These are phyloP conservation scores for Limanda limanda DNA, from an alignment of 2,113 vertebrate genomes.

Conservation along the genomic window DNA sequence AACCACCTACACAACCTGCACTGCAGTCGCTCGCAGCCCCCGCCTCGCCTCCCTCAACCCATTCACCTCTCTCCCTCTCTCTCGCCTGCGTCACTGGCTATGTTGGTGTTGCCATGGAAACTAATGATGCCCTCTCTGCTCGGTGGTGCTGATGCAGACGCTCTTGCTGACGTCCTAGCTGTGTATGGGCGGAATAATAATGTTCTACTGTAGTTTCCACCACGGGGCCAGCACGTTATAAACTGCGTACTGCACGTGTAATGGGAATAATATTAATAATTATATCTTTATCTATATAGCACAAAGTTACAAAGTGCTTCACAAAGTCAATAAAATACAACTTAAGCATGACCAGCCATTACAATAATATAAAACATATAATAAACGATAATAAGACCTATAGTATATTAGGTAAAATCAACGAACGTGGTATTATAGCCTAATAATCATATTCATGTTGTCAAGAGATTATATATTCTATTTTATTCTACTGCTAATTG, in stretches of 20 bases:
- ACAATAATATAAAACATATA: no score
- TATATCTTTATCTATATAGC: no score
- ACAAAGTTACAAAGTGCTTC: no score
- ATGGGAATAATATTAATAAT: no score
- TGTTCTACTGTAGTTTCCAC: constrained; percentile 31
- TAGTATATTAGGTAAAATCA: no score
- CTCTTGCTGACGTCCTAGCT: constrained; percentile 71
- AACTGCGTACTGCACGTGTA: not conserved
- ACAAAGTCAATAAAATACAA: no score
- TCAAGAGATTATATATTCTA: no score
- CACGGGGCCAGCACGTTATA: constrained; percentile 5
- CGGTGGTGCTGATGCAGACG: constrained; percentile 79
- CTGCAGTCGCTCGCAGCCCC: constrained; percentile 48
- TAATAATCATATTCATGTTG: no score
- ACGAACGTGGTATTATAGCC: no score
- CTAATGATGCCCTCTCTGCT: constrained; percentile 77
- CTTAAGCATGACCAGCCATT: no score
- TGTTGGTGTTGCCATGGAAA: constrained; percentile 83
- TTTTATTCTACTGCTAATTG: not conserved
- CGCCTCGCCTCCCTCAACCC: constrained; percentile 41
- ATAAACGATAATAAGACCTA: no score
- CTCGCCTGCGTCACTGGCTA: constrained; percentile 74
- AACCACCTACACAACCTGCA: constrained; percentile 63
- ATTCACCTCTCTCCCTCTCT: constrained; percentile 63
- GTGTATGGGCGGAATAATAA: constrained; percentile 63